These are phyloP conservation scores for Eupsittula cactorum DNA, from an alignment of 2,113 vertebrate species.

Conservation along the genomic window DNA sequence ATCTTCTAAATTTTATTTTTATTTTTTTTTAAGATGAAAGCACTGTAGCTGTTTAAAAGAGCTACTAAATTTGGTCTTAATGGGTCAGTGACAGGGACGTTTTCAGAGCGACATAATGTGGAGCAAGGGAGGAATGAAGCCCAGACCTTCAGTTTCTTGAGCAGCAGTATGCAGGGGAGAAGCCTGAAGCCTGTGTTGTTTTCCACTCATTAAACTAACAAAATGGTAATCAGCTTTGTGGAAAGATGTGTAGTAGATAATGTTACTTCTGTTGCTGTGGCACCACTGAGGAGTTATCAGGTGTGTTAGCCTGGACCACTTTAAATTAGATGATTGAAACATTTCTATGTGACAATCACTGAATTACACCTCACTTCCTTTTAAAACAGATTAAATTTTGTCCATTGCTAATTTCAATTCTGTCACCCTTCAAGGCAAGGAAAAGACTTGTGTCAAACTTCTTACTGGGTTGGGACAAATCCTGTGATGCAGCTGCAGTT, in stretches of 20 bases:
- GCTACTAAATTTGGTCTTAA: not conserved
- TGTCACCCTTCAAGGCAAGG: not conserved
- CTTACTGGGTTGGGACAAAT: not conserved
- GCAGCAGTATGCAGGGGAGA: not conserved
- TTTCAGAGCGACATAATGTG: not conserved
- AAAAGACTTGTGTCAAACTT: not conserved
- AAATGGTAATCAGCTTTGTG: slow-evolving; percentile 27
- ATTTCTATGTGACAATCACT: not conserved
- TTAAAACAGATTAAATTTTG: not conserved
- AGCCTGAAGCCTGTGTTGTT: not conserved
- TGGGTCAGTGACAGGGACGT: fast-evolving
- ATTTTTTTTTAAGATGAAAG: not conserved
- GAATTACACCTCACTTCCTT: not conserved
- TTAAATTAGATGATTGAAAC: not conserved
- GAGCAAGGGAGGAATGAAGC: not conserved
- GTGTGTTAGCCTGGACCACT: not conserved
- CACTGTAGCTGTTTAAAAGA: not conserved
- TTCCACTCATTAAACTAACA: slow-evolving; percentile 38
- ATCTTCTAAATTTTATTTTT: not conserved
- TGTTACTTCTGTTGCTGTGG: not conserved
- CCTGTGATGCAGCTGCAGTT: not conserved
- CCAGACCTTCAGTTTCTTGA: not conserved
- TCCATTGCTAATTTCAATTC: not conserved
- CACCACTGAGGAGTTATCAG: not conserved
- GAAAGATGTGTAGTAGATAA: not conserved